Conservation (phyloP, 2,888 invertebrate genomes). For the Halictus ligatus region DNA sequence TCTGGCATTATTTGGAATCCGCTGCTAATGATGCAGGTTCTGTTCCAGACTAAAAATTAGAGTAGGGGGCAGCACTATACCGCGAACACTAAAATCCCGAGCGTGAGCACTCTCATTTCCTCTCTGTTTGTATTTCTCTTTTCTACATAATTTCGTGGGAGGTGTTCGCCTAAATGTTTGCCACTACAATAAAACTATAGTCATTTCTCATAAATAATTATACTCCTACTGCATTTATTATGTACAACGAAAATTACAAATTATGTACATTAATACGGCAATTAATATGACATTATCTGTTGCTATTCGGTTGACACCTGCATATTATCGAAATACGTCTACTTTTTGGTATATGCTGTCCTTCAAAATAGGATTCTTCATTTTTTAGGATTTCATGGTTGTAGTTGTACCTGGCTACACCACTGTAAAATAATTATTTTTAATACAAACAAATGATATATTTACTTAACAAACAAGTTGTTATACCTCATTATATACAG, state of each 20-base stretch:
- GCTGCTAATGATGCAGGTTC: too few species aligned
- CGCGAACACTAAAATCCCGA: too few species aligned
- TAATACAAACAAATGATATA: slow-evolving; percentile 49
- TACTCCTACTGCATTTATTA: slow-evolving; percentile 14
- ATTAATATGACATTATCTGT: not conserved
- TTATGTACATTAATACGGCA: not conserved
- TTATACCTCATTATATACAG: slow-evolving; percentile 95
- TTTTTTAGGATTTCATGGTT: slow-evolving; percentile 94
- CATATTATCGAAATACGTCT: slow-evolving; percentile 94
- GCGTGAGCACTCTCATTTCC: too few species aligned
- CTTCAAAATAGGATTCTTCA: slow-evolving; percentile 88
- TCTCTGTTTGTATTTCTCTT: too few species aligned
- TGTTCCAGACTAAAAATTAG: too few species aligned
- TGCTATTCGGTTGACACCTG: slow-evolving; percentile 87
- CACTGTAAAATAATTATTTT: slow-evolving; percentile 85
- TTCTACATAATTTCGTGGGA: too few species aligned
- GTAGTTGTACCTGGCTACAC: slow-evolving; percentile 93
- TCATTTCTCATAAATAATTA: not conserved
- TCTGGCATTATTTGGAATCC: too few species aligned
- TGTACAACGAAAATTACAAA: not conserved
- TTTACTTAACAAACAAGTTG: not conserved
- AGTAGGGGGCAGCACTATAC: too few species aligned
- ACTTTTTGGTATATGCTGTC: slow-evolving; percentile 86
- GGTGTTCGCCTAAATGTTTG: not conserved
- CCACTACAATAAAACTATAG: not conserved